These are phyloP conservation scores for Naja naja DNA, from an alignment of 2,113 vertebrate species.

Conservation along the genomic window DNA sequence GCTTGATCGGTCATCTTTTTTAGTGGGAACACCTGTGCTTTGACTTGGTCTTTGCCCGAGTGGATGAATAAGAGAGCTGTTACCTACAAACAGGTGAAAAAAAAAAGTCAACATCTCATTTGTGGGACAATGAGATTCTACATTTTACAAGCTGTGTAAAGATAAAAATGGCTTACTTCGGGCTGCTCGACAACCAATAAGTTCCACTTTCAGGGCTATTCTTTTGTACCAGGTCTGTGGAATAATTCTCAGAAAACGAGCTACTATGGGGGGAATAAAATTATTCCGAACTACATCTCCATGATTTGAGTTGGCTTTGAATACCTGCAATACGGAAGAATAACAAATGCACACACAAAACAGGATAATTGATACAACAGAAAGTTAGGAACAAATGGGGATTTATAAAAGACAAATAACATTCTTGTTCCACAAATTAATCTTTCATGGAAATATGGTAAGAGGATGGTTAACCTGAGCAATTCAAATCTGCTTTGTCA, in stretches of 20 bases:
- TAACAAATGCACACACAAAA: background rate
- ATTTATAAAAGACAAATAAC: background rate
- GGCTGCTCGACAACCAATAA: constrained; percentile 74
- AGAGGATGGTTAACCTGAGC: background rate
- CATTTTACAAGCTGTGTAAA: background rate
- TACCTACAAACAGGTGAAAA: constrained; percentile 52
- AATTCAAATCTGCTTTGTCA: background rate
- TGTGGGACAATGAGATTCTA: background rate
- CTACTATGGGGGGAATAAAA: constrained; percentile 77
- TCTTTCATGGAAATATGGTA: background rate
- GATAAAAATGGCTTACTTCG: constrained; percentile 56
- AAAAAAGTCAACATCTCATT: background rate
- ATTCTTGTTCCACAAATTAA: background rate
- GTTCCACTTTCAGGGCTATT: constrained; percentile 76
- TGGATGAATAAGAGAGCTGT: constrained; percentile 62
- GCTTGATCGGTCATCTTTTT: constrained; percentile 66
- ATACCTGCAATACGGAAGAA: constrained; percentile 58
- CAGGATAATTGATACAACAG: background rate
- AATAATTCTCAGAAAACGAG: constrained; percentile 74
- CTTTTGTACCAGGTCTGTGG: constrained; percentile 77
- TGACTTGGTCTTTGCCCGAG: constrained; percentile 67
- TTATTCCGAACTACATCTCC: constrained; percentile 73
- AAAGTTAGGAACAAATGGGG: background rate
- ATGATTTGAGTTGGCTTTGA: constrained; percentile 78
- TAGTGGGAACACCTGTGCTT: constrained; percentile 54